These are phyloP conservation scores for Triplophysa bombifrons DNA, from an alignment of 2,797 vertebrate genomes.

Conservation along the genomic window DNA sequence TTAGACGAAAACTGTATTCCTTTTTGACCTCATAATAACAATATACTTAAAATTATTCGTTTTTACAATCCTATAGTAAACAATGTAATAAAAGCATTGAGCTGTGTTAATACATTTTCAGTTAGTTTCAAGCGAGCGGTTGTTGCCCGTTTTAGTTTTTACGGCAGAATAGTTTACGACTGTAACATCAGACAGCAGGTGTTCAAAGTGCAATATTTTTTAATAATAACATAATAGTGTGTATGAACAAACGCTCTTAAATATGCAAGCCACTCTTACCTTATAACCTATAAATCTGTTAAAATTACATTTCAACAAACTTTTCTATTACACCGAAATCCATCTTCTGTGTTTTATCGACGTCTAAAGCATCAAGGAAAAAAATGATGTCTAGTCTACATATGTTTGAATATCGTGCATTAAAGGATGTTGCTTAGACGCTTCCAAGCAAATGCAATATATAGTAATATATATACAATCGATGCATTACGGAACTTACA, in stretches of 20 bases:
- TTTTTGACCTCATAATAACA: not conserved
- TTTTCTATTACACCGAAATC: not conserved
- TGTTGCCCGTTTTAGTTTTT: not conserved
- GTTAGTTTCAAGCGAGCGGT: not conserved
- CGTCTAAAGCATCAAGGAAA: not conserved
- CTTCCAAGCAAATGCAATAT: conserved; percentile 11
- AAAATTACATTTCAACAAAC: not conserved
- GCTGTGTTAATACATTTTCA: not conserved
- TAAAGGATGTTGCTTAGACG: conserved; percentile 2
- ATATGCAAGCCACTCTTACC: conserved; percentile 1
- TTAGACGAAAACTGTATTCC: not conserved
- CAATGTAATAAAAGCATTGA: not conserved
- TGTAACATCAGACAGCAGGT: conserved; percentile 14
- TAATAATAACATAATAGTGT: conserved; percentile 12
- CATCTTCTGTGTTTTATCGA: not conserved
- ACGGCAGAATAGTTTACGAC: conserved; percentile 17
- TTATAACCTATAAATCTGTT: not conserved
- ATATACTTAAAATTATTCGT: not conserved
- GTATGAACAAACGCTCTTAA: not conserved
- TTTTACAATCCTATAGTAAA: not conserved
- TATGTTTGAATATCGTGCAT: not conserved
- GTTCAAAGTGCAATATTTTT: conserved; percentile 20
- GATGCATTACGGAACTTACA: conserved; percentile 3
- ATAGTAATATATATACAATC: not conserved
- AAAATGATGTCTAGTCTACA: not conserved